Evolutionary conservation across 2,888 invertebrate genomes (phyloP), one percentile per base, ranked within the genome.

Genomic region (Amphimallon solstitiale): DNA sequence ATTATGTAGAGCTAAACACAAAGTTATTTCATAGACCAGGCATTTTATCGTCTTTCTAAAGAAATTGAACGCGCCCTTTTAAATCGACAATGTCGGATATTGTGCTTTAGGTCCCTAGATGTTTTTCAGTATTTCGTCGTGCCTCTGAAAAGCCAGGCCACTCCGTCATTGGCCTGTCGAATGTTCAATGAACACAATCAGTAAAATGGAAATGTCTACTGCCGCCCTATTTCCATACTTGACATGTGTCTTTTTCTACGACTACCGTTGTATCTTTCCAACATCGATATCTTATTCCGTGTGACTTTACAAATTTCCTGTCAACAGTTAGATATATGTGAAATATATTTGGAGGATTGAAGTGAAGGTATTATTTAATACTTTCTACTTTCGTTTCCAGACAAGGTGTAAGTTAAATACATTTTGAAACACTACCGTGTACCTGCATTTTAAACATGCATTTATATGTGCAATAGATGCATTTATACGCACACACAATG

Each of bases 81-180:
- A 38, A 14, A 23, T 29, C 29, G 29, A 10, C 10, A 43, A 10
- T 38, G 43, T 59, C 43, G 29, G 43, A 14, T 59, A 43, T 23
- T 59, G 56, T 43, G 51, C 43, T 38, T 23, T 40, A 23, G 40
- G 23, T 43, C 63, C 63, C 63, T 49, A 40, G 40, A 51, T 51
- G 23, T 63, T 67, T 66, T 66, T 66, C 66, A 62, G 56, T 66
- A 46, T 29, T 52, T 54, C 60, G 56, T 56, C 61, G 52, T 45
- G 64, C 64, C 61, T 65, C 67, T 64, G 67, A 67, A 67, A 67
- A 67, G 64, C 52, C 65, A 69, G 77, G 73, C 79, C 80, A 79
- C 79, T 82, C 82, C 69, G 80, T 82, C 82, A 82, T 79, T 78
- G 79, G 79, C 73, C 80, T 82, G 82, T 82, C 81, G 81, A 81